phyloP scores from a whole-genome alignment of 1,140 invertebrate species.

The Sinella curviseta region DNA sequence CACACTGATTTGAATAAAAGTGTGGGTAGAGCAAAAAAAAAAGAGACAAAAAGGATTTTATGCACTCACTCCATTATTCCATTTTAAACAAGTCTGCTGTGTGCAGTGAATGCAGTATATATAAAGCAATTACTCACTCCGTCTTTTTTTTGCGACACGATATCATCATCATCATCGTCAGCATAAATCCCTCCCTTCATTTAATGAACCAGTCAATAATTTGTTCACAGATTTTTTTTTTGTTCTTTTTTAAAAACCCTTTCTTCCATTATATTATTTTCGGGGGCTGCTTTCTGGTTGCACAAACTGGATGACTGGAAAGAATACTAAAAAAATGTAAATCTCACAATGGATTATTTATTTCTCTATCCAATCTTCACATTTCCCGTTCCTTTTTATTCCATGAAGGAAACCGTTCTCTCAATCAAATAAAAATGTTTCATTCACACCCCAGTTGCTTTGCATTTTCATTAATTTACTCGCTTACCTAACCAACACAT shows the following conservation, averaged over 20 bases:
- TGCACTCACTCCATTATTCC: not conserved
- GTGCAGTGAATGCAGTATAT: not conserved
- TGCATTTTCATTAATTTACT: slow-evolving; percentile 27
- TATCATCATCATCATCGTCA: not conserved
- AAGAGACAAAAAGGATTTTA: not conserved
- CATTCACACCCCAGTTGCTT: slow-evolving; percentile 18
- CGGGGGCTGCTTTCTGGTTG: not conserved
- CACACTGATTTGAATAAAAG: too few relatives aligned
- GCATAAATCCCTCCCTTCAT: not conserved
- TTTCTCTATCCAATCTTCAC: not conserved
- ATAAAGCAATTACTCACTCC: slow-evolving; percentile 1
- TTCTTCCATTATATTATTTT: not conserved
- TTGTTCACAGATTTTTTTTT: slow-evolving; percentile 35
- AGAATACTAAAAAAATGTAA: not conserved
- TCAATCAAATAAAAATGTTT: slow-evolving; percentile 20
- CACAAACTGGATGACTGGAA: too few relatives aligned
- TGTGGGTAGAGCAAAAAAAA: not conserved
- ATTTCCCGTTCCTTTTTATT: not conserved
- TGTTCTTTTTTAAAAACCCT: not conserved
- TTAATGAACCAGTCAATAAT: slow-evolving; percentile 42
- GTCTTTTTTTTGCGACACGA: slow-evolving; percentile 5
- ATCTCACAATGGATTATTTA: not conserved
- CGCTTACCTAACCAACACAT: not conserved
- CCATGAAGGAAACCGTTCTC: not conserved
- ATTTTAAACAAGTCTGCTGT: not conserved